These are phyloP conservation scores for Euplagia quadripunctaria DNA, from an alignment of 2,888 invertebrate genomes.

Conservation along the genomic window DNA sequence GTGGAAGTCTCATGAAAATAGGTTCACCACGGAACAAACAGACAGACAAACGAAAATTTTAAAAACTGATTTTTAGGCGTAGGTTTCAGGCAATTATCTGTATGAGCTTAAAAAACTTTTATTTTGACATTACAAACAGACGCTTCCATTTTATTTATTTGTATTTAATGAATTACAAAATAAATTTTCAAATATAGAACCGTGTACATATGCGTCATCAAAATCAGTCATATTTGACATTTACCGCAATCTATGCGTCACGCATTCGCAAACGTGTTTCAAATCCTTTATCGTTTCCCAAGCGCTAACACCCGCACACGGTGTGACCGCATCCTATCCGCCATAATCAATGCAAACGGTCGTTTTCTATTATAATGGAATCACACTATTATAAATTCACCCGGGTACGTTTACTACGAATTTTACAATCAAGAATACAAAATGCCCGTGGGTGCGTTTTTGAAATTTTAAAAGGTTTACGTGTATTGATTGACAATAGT, in stretches of 20 bases:
- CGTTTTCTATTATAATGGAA: conserved; percentile 58
- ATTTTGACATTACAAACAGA: too few relatives aligned
- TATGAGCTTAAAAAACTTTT: too few relatives aligned
- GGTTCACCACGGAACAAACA: too few relatives aligned
- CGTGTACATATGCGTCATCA: conserved; percentile 9
- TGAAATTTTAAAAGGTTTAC: conserved; percentile 56
- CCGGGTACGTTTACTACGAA: conserved; percentile 61
- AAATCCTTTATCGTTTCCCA: conserved; percentile 26
- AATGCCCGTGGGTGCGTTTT: conserved; percentile 49
- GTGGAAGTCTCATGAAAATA: too few relatives aligned
- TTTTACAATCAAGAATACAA: conserved; percentile 61
- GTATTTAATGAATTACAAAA: background rate
- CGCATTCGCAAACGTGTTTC: conserved; percentile 24
- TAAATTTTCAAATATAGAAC: conserved; percentile 21
- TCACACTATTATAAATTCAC: conserved; percentile 58
- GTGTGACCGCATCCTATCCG: conserved; percentile 35
- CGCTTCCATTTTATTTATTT: too few relatives aligned
- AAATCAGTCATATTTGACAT: conserved; percentile 18
- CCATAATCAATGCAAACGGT: conserved; percentile 53
- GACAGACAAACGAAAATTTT: too few relatives aligned
- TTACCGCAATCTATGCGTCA: conserved; percentile 24
- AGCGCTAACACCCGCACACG: conserved; percentile 17
- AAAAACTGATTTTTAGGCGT: too few relatives aligned
- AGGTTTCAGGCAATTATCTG: too few relatives aligned
- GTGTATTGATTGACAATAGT: conserved; percentile 52